Evolutionary conservation across 1,140 invertebrate species (phyloP), one percentile per base, ranked within the genome.

Genomic region (Acromyrmex charruanus): DNA sequence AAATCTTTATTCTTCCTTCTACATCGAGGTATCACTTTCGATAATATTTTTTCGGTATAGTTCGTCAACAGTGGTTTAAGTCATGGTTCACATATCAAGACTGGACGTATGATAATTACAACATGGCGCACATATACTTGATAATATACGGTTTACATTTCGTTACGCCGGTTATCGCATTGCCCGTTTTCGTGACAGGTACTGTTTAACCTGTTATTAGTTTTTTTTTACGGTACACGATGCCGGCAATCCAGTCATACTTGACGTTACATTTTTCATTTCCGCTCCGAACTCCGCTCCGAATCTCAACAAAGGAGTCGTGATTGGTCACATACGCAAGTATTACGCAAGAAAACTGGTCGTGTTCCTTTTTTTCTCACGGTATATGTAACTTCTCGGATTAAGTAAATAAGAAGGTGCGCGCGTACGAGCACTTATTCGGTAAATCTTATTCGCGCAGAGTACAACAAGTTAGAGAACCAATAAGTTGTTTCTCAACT

Each of bases 81-180:
- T 91, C 85, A 91, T 91, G 89, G 87, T 89, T 58, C 81, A 69
- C 35, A 61, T 86, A 88, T 14, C 74, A 74, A 65, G 61, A 87
- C 55, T 82, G 82, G 84, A 90, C 61, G 77, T 68, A 74, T 28
- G 61, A 14, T 90, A 91, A 91, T 91, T 90, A 81, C 14, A 77
- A 49, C 39, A 44, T 44, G 9, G n/a, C 81, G 85, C 18, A 21
- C 51, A 44, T 53, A 53, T 31, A 28, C 12, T 58, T 21, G 28
- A 35, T 69, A 55, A 89, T 61, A 12, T 63, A 53, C 53, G 61
- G 74, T 85, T 59, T 86, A 82, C 49, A 69, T 87, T 87, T 85
- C 51, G 58, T 87, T 87, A 53, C 21, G 31, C 69, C 21, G 5
- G 53, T 87, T 87, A 87, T 87, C 61, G 63, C 35, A 25, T 28